Conservation (phyloP, 1,140 invertebrate species). For the Hydropsyche tenuis region DNA sequence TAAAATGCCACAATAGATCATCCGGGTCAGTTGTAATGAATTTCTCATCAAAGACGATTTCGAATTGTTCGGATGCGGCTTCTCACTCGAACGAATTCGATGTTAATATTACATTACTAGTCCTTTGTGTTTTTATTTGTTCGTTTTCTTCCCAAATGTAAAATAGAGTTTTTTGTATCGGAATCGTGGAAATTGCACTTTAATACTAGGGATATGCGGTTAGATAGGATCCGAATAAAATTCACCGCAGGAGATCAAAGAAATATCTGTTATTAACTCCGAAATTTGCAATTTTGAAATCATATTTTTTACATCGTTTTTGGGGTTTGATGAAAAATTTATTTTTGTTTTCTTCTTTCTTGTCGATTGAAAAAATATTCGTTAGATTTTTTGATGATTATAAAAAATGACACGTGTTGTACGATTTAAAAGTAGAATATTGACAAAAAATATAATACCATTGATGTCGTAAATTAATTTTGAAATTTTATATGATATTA, state of each 20-base stretch:
- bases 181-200: conserved; percentile 1
- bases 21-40: conserved; percentile 15
- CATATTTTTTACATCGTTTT: no score
- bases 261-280: conserved; percentile 9
- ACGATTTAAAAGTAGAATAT: no score
- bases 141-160: background rate
- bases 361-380: no score
- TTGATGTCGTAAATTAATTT: no score
- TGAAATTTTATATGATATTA: no score
- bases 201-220: background rate
- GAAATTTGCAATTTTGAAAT: conserved; percentile 6
- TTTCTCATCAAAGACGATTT: background rate
- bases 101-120: no score
- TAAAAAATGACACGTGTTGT: no score
- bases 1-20: background rate
- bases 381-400: no score
- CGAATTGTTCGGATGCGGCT: background rate
- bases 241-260: conserved; percentile 4
- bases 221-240: background rate
- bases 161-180: background rate
- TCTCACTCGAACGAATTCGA: background rate
- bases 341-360: no score
- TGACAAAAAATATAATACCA: no score
- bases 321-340: no score
- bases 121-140: background rate